Base-by-base conservation (phyloP, 2,888 invertebrate species). In the Cosmia pyralina region DNA sequence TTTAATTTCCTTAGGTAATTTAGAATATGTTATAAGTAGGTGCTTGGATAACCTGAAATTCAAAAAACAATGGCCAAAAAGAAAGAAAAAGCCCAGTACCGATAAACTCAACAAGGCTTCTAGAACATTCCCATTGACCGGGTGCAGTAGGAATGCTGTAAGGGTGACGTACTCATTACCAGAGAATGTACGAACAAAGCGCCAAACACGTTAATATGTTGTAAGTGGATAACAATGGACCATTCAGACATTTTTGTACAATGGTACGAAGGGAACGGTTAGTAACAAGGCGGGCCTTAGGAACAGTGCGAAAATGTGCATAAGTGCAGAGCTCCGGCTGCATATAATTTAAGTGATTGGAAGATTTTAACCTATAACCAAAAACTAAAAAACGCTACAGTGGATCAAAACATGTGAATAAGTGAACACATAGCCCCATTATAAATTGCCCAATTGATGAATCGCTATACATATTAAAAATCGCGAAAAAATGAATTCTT, bases 221-320 rank as follows among this genome's bases (percentile, higher is more conserved):
- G 66, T 74, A 77, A 79, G 75, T 68, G 65, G 59, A 34, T 69
- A 88, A 91, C 90, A 91, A 91, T 90, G 85, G 77, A 66, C 88
- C 81, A 89, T 90, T 90, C 85, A 86, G 72, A 85, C 82, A 85
- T 88, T 87, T 87, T 86, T 85, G 83, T 77, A 72, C 87, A 86
- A 77, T 78, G 72, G 63, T 48, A 55, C 8, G 48, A 53, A 28
- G 38, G 41, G n/a, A 63, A 59, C 63, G n/a, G 70, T 63, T 50
- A 46, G 57, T 38, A 60, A 73, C 59, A 55, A 69, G 60, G 38
- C 19, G 6, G 13, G 41, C 53, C 62, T 77, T 17, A 41, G 55
- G 48, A 59, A 65, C 48, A 38, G 60, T 44, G 75, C 10, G 44
- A 60, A 81, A n/a, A n/a, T n/a, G n/a, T n/a, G n/a, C n/a, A n/a